phyloP scores from a whole-genome alignment of 2,113 vertebrate species.

The Poecilia latipinna region DNA sequence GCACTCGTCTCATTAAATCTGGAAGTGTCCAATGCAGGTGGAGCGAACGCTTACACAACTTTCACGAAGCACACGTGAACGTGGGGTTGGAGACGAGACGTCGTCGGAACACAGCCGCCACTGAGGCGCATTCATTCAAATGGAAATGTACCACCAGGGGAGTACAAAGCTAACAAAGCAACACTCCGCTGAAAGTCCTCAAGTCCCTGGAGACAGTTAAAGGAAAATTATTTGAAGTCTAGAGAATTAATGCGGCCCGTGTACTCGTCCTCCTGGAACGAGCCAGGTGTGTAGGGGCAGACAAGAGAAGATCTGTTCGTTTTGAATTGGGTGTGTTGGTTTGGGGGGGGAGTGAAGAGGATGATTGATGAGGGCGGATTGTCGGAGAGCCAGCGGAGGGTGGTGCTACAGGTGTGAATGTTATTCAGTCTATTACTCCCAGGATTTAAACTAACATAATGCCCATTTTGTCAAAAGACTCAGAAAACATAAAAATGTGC shows the following conservation, averaged over 20 bases:
- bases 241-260: constrained; percentile 60
- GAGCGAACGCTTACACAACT: background rate
- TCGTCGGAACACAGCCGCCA: constrained; percentile 28
- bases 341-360: too few relatives aligned
- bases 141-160: constrained; percentile 62
- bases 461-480: constrained; percentile 31
- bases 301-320: constrained; percentile 33
- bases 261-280: constrained; percentile 41
- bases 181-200: constrained; percentile 55
- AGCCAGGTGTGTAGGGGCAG: constrained; percentile 1
- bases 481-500: constrained; percentile 12
- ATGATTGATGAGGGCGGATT: background rate
- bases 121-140: constrained; percentile 55
- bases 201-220: constrained; percentile 53
- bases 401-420: constrained; percentile 30
- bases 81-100: constrained; percentile 36
- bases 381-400: background rate
- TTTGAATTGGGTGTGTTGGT: constrained; percentile 43
- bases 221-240: constrained; percentile 55
- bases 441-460: constrained; percentile 22
- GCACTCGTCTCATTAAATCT: background rate
- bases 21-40: background rate
- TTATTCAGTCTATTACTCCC: constrained; percentile 5
- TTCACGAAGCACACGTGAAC: background rate
- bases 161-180: constrained; percentile 62